Evolutionary conservation across 2,797 vertebrate genomes (phyloP).

Genomic region (Gallirallus australis): DNA sequence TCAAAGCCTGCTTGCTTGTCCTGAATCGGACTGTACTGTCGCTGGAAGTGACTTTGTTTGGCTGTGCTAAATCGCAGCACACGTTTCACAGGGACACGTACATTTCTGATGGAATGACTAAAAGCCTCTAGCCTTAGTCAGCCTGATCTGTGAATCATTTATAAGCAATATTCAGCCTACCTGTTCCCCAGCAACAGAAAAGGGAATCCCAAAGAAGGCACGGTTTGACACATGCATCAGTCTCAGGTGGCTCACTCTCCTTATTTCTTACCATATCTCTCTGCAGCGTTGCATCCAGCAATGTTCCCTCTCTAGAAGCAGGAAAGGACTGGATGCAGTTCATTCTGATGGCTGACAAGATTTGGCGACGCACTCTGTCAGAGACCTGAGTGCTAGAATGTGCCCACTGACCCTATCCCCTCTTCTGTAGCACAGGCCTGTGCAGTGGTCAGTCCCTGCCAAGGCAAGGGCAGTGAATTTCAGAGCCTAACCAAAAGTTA

Average conservation of each 20-base stretch:
- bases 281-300: background rate
- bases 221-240: background rate
- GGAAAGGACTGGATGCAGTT: background rate
- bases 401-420: background rate
- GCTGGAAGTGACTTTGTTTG: conserved; percentile 1
- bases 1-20: background rate
- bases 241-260: background rate
- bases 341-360: background rate
- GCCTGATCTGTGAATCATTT: background rate
- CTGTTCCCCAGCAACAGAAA: background rate
- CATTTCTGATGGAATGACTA: background rate
- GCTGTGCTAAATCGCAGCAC: background rate
- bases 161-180: background rate
- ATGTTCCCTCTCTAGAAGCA: background rate
- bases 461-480: background rate
- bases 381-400: background rate
- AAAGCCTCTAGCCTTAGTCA: conserved; percentile 3
- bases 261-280: background rate
- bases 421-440: background rate
- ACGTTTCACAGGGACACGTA: background rate
- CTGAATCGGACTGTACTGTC: background rate
- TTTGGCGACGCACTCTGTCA: background rate
- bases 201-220: conserved; percentile 21
- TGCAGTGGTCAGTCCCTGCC: background rate
- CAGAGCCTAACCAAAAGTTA: background rate